phyloP scores from a whole-genome alignment of 2,888 invertebrate species.

The Leucophora obtusa region DNA sequence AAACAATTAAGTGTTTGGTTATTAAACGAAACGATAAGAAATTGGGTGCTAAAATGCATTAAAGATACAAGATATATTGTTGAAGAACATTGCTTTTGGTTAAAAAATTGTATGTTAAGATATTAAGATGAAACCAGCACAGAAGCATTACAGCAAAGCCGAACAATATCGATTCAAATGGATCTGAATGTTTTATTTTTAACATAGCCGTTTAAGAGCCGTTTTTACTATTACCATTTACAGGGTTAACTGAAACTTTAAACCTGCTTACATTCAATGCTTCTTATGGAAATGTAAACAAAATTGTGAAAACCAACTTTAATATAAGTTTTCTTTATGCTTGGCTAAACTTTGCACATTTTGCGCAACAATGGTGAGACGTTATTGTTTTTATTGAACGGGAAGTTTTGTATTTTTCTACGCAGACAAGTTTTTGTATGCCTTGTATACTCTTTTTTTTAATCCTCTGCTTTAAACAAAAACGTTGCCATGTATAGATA shows the following conservation, averaged over 20 bases:
- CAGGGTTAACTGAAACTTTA: not conserved
- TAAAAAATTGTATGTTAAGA: slow-evolving; percentile 25
- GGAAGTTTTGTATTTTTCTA: slow-evolving; percentile 31
- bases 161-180: not conserved
- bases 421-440: slow-evolving; percentile 57
- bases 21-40: slow-evolving; percentile 48
- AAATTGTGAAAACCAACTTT: not conserved
- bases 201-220: not conserved
- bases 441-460: slow-evolving; percentile 42
- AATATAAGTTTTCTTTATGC: not conserved
- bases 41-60: slow-evolving; percentile 61
- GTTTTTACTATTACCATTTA: not conserved
- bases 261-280: not conserved
- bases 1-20: slow-evolving; percentile 51
- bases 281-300: not conserved
- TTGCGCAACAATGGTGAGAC: slow-evolving; percentile 35
- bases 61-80: slow-evolving; percentile 35
- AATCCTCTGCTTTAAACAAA: not conserved
- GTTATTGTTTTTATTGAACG: slow-evolving; percentile 40
- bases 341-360: not conserved
- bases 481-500: slow-evolving; percentile 58
- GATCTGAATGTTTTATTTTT: not conserved
- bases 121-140: not conserved
- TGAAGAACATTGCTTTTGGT: not conserved
- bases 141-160: not conserved